Evolutionary conservation across 2,113 vertebrate species (phyloP), one percentile per base, ranked within the genome.

Genomic region (Corythoichthys intestinalis): DNA sequence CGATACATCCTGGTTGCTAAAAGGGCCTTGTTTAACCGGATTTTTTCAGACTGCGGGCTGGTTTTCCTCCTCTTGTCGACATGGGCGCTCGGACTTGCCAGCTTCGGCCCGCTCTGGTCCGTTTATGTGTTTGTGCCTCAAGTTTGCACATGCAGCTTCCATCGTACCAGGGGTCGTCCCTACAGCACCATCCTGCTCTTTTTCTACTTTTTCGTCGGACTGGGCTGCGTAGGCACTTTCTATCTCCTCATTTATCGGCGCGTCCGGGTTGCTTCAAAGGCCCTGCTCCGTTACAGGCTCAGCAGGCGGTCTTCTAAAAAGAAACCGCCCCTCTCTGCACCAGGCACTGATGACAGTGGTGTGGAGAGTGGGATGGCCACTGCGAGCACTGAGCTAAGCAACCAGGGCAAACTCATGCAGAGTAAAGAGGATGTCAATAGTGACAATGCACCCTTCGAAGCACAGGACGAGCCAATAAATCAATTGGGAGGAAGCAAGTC

Each of bases 71-170:
- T 93, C 5, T 59, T 81, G 57, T 79, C 81, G 64, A 84, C 91
- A 1, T 96, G 94, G 95, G 83, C 74, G 0, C 46, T 94, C 0
- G 92, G 90, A 0, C 52, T 93, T 53, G 87, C 73, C 67, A 95
- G 94, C 86, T 95, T 95, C 15, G 85, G 66, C 13, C 95, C 94
- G 0, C 90, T 95, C 10, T 95, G 94, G 95, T 13, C 73, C 0
- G 80, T 93, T 28, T 96, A 90, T 0, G 82, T 90, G n/a, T 91
- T 96, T 35, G 92, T 94, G 34, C 90, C 92, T 0, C 85, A 93
- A 28, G 95, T 96, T 39, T 96, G 95, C 80, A 95, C 94, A 15
- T 96, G 94, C 83, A 96, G 95, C 77, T 96, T 96, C 82, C 90
- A 96, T 73, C 93, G 93, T 2, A 85, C 88, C 3, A 71, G n/a